Evolutionary conservation across 2,113 vertebrate species (phyloP), one percentile per base, ranked within the genome.

Genomic region (Limanda limanda): DNA sequence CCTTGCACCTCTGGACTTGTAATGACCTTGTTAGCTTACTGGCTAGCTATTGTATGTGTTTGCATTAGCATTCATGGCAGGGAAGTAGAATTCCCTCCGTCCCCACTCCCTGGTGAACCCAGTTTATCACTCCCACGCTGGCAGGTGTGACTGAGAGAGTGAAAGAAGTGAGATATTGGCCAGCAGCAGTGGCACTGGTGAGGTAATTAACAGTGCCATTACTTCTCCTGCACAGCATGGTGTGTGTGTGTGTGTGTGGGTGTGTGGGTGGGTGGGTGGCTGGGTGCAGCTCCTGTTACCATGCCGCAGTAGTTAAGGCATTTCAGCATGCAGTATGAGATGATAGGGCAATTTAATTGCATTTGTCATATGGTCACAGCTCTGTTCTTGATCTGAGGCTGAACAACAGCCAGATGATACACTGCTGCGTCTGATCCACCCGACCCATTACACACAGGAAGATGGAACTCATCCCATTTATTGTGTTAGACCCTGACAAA

Each of bases 201-300:
- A 40, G 72, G 82, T 90, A 87, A 92, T 89, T 90, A 91, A 82
- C 79, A 79, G 66, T 74, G 79, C 79, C 74, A 84, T 88, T 81
- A 74, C 74, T 63, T 68, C 65, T 56, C 51, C 69, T 54, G 73
- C 71, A 51, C 74, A 78, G 66, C 23, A 42, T 13, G 71, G 45
- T 27, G 37, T 58, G 40, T 70, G 37, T 73, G 65, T 48, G 67
- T 45, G 60, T 40, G 67, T 45, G 47, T 17, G 12, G 13, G 7
- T 45, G 42, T 45, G 42, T 45, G 42, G 1, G 25, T 14, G 9
- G 1, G 9, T 45, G 42, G 12, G 45, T 47, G 45, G 31, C 31
- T 47, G 45, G 15, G 60, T 76, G 51, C 35, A 37, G 40, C 40
- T 42, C 40, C 40, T 37, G 63, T 59, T 81, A 58, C 66, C 1